Evolutionary conservation across 2,888 invertebrate species (phyloP), one percentile per base, ranked within the genome.

Genomic region (Meteorus colon): DNA sequence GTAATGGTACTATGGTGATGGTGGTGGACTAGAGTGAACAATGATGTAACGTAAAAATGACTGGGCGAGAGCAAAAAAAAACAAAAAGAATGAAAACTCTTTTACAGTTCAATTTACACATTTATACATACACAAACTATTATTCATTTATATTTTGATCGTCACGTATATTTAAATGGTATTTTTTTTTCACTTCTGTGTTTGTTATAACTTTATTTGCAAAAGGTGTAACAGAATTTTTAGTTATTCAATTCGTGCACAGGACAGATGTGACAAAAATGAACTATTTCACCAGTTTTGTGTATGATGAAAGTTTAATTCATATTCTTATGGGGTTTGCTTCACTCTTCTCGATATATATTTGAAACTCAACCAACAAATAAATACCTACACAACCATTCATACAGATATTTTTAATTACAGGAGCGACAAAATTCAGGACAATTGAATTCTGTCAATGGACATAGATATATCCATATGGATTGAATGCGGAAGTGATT

Each of bases 31-130:
- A 19, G 55, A 55, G 55, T 55, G 55, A 24, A 55, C 55, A 19
- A 19, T 55, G 55, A 55, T 74, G 66, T 67, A 73, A 73, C 67
- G 37, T 34, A 67, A 73, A 73, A 73, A 73, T 73, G 55, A 73
- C 66, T 73, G 67, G 31, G 14, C 16, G 10, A 16, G 27, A 60
- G 4, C 4, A 19, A 59, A 19, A 60, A 60, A 12, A 19, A 24
- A 5, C 10, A n/a, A 48, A n/a, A 0, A 48, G 48, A n/a, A n/a
- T 48, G 48, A 48, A 4, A 48, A 14, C 4, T n/a, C 48, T 48
- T n/a, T 48, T n/a, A n/a, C 16, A 48, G n/a, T n/a, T 48, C 16
- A 48, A n/a, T 48, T 48, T 48, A 48, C 5, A 48, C 48, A n/a
- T 48, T 48, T 48, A n/a, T 5, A 48, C 48, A n/a, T n/a, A n/a